These are phyloP conservation scores for Brachionichthys hirsutus DNA, from an alignment of 2,113 vertebrate genomes.

Conservation along the genomic window DNA sequence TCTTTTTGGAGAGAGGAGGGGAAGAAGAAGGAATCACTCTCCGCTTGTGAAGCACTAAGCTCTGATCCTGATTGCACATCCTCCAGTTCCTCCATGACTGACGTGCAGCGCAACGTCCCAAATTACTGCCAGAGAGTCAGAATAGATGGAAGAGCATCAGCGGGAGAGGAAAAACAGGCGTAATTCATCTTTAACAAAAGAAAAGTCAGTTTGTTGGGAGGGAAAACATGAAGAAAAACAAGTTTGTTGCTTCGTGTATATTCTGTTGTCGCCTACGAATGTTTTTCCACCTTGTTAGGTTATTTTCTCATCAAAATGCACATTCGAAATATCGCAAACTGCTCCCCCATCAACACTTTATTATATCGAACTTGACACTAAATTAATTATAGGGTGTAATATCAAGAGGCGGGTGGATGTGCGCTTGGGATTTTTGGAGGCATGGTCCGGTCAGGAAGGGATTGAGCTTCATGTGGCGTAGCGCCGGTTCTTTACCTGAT, in stretches of 20 bases:
- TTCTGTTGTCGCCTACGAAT: not conserved
- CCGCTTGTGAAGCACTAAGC: conserved; percentile 18
- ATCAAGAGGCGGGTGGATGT: not conserved
- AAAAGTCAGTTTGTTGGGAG: conserved; percentile 12
- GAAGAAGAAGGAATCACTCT: conserved; percentile 51
- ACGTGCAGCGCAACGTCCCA: conserved; percentile 58
- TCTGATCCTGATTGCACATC: conserved; percentile 55
- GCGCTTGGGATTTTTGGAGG: no score
- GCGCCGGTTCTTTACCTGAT: no score
- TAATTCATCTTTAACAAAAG: conserved; percentile 4
- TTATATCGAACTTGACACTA: not conserved
- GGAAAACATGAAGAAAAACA: conserved; percentile 17
- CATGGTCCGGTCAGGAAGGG: no score
- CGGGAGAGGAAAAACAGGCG: conserved; percentile 12
- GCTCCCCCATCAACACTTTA: not conserved
- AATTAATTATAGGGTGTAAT: not conserved
- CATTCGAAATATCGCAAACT: not conserved
- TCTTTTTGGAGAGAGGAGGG: conserved; percentile 23
- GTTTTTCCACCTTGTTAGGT: not conserved
- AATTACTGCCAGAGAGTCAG: conserved; percentile 53
- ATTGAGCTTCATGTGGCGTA: no score
- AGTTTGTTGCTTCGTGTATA: not conserved
- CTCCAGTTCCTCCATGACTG: conserved; percentile 45
- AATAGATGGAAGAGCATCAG: conserved; percentile 23
- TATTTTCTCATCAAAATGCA: not conserved